Evolutionary conservation across 2,797 vertebrate genomes (phyloP).

Genomic region (Bovichtus diacanthus): DNA sequence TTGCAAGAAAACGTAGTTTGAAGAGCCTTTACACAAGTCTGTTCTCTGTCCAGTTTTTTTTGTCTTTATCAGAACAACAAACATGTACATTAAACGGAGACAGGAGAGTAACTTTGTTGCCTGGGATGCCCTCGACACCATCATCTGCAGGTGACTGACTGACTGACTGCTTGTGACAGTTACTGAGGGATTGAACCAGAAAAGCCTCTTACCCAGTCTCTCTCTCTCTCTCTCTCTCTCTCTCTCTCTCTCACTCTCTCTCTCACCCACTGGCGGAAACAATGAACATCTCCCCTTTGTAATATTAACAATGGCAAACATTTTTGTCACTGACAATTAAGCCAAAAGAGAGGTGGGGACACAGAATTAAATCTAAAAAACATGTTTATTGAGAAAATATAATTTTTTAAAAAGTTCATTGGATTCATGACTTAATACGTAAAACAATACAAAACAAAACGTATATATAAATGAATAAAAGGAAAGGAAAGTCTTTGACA

Average conservation of each 20-base stretch:
- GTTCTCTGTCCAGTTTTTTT: neutral
- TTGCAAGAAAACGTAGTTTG: neutral
- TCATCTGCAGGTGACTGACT: conserved; percentile 87
- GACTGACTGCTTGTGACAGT: conserved; percentile 87
- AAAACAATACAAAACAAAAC: neutral
- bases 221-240: conserved; percentile 31
- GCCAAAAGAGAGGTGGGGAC: neutral
- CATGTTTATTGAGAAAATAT: neutral
- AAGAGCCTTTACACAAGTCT: neutral
- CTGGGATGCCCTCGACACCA: conserved; percentile 70
- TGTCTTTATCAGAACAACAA: neutral
- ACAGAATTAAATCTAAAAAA: neutral
- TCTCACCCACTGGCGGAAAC: conserved; percentile 12
- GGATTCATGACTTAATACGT: too few species aligned
- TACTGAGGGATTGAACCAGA: conserved; percentile 81
- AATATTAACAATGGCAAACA: neutral
- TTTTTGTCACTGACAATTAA: neutral
- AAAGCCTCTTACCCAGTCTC: conserved; percentile 84
- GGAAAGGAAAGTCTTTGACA: neutral
- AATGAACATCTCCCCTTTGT: neutral
- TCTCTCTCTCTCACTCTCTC: neutral
- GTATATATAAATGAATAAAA: neutral
- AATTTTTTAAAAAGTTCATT: too few species aligned
- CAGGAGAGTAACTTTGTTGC: conserved; percentile 63
- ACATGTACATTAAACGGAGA: conserved; percentile 20